These are phyloP conservation scores for Metopia argyrocephala DNA, from an alignment of 2,888 invertebrate species.

Conservation along the genomic window DNA sequence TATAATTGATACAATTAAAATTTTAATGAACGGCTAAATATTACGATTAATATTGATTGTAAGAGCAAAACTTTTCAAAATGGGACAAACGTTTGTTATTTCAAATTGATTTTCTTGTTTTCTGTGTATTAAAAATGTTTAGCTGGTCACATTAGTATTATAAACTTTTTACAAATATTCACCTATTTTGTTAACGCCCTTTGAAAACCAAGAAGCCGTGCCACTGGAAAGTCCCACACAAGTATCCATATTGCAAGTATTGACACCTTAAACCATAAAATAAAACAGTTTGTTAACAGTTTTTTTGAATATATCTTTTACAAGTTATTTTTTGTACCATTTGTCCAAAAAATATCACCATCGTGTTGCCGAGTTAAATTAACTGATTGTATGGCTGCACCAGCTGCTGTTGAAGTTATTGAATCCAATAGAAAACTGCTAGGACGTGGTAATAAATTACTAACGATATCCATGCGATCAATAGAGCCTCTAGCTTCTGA, in stretches of 20 bases:
- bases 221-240: conserved; percentile 79
- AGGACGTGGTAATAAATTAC: conserved; percentile 59
- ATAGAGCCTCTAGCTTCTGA: conserved; percentile 53
- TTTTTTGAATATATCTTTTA: background rate
- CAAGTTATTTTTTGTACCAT: conserved; percentile 74
- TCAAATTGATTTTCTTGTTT: no score
- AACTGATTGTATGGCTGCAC: conserved; percentile 69
- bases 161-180: conserved; percentile 62
- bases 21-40: no score
- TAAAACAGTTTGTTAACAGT: conserved; percentile 56
- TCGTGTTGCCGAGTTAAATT: conserved; percentile 79
- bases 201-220: conserved; percentile 74
- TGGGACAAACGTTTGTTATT: no score
- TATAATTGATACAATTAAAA: no score
- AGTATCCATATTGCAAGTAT: conserved; percentile 77
- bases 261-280: conserved; percentile 69
- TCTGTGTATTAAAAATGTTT: no score
- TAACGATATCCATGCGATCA: conserved; percentile 53
- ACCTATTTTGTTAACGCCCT: conserved; percentile 73
- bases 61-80: no score
- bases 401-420: conserved; percentile 70
- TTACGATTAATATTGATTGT: no score
- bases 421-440: conserved; percentile 74
- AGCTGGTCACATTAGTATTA: background rate
- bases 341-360: conserved; percentile 77